These are phyloP conservation scores for Strongylocentrotus purpuratus DNA, from an alignment of 35 echinoderm and acorn worm species.

Conservation along the genomic window DNA sequence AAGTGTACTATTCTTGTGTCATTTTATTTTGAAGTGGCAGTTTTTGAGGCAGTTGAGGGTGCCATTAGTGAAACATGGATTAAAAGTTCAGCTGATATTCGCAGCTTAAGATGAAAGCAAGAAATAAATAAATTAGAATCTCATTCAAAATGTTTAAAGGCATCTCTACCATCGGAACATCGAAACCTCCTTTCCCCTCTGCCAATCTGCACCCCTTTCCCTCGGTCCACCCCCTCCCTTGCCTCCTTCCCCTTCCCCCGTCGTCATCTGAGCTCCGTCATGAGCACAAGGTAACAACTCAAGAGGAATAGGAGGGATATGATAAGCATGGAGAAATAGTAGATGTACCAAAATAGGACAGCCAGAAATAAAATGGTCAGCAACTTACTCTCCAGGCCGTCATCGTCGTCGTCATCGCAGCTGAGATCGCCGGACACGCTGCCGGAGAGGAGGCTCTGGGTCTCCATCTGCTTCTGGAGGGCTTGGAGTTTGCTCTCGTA, in stretches of 20 bases:
- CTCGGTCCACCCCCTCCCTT: background rate
- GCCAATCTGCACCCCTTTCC: background rate
- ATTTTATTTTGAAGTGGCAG: no score
- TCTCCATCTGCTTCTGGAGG: conserved; percentile 92
- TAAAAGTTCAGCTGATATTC: no score
- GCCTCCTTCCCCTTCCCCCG: conserved; percentile 37
- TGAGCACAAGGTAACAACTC: conserved; percentile 84
- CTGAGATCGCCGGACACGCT: conserved; percentile 76
- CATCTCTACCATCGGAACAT: background rate
- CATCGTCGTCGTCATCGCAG: conserved; percentile 79
- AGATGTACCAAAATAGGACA: conserved; percentile 91
- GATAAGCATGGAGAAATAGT: conserved; percentile 87
- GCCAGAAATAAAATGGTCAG: conserved; percentile 91
- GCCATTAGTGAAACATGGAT: no score
- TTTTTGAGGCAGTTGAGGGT: no score
- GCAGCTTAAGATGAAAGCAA: no score
- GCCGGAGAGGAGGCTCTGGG: conserved; percentile 73
- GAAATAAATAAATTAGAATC: background rate
- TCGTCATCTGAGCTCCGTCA: conserved; percentile 89
- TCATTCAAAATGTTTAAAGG: background rate
- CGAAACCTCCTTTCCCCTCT: background rate
- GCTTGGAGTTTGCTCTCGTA: conserved; percentile 92
- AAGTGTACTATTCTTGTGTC: no score
- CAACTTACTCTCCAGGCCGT: conserved; percentile 99
- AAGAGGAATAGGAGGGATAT: conserved; percentile 86